These are phyloP conservation scores for Trematocara unimaculatum DNA, from an alignment of 2,113 vertebrate species.

Conservation along the genomic window DNA sequence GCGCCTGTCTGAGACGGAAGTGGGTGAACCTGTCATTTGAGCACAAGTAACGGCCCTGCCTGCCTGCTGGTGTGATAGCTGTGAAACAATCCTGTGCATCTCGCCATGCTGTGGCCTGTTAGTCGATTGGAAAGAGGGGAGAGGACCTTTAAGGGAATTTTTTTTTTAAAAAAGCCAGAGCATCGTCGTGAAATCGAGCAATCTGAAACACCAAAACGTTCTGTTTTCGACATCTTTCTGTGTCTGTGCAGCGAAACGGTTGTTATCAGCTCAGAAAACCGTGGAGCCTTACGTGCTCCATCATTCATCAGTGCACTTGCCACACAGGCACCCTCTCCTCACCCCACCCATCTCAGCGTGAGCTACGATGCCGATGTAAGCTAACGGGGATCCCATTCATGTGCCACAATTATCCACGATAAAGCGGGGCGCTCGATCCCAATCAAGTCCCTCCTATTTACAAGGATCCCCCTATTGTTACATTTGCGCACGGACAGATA, in stretches of 20 bases:
- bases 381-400: conserved; percentile 62
- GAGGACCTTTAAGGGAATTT: no score
- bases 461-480: not conserved
- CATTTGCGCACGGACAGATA: not conserved
- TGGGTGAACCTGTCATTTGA: conserved; percentile 37
- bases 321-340: conserved; percentile 35
- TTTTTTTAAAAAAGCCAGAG: not conserved
- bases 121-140: not conserved
- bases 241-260: not conserved
- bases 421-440: not conserved
- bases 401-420: conserved; percentile 14
- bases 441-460: not conserved
- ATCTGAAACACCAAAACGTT: not conserved
- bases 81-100: not conserved
- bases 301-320: conserved; percentile 45
- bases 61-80: not conserved
- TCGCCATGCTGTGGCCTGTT: not conserved
- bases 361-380: conserved; percentile 52
- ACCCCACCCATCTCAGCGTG: conserved; percentile 69
- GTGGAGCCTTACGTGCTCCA: not conserved
- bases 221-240: not conserved
- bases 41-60: conserved; percentile 21
- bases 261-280: not conserved
- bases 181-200: not conserved
- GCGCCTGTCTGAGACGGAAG: conserved; percentile 22